Evolutionary conservation across 2,888 invertebrate species (phyloP).

Genomic region (Oscheius sp.): DNA sequence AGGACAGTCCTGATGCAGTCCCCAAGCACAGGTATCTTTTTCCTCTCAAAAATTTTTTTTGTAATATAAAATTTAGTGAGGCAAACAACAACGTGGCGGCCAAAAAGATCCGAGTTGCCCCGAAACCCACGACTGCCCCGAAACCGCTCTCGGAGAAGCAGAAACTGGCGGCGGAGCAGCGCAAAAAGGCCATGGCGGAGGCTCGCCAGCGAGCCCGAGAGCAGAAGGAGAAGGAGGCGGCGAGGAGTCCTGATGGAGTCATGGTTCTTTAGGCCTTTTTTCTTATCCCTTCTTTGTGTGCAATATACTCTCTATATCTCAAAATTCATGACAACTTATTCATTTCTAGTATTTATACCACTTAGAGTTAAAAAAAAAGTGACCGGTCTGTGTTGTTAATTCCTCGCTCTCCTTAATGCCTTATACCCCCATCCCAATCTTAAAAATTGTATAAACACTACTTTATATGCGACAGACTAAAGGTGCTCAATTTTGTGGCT

Average conservation of each 20-base stretch:
- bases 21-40: too few species aligned
- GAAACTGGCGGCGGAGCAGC: not conserved
- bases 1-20: too few species aligned
- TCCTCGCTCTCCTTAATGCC: too few species aligned
- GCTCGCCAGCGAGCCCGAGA: not conserved
- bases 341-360: not conserved
- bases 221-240: not conserved
- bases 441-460: too few species aligned
- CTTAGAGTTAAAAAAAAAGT: too few species aligned
- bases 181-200: constrained; percentile 18
- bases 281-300: not conserved
- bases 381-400: too few species aligned
- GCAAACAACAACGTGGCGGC: constrained; percentile 17
- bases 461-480: too few species aligned
- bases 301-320: not conserved
- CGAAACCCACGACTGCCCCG: not conserved
- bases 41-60: too few species aligned
- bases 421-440: too few species aligned
- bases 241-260: too few species aligned
- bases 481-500: too few species aligned
- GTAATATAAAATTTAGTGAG: not conserved
- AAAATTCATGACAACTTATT: constrained; percentile 1
- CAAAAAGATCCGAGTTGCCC: not conserved
- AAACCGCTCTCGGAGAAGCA: constrained; percentile 18
- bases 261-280: too few species aligned